Conservation (phyloP, 2,113 vertebrate species). For the Stomatorhinus ivindoensis region DNA sequence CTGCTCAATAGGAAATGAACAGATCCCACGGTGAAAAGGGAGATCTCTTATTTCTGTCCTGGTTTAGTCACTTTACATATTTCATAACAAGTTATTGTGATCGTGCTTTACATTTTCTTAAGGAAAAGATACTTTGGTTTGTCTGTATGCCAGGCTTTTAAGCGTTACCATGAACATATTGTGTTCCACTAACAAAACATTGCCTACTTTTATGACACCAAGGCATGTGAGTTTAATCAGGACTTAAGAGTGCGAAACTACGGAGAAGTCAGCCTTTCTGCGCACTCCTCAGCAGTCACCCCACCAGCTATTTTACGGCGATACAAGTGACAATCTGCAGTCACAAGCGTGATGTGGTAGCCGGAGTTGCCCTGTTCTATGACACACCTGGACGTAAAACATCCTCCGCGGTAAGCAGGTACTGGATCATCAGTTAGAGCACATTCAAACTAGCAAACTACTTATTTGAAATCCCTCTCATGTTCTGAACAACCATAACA, state of each 20-base stretch:
- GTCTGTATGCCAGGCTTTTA: background rate
- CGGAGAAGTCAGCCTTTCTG: background rate
- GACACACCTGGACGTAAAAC: background rate
- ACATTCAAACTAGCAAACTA: background rate
- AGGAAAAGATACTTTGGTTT: background rate
- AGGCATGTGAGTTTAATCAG: background rate
- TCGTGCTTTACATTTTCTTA: background rate
- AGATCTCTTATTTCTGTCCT: background rate
- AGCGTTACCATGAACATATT: background rate
- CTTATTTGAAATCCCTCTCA: background rate
- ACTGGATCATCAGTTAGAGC: background rate
- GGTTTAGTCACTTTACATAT: background rate
- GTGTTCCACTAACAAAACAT: background rate
- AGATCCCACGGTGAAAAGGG: background rate
- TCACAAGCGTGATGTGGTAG: background rate
- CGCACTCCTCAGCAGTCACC: background rate
- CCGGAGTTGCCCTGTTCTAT: background rate
- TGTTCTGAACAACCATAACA: background rate
- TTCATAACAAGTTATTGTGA: background rate
- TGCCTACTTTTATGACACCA: background rate
- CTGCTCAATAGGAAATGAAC: background rate
- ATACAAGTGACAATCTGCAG: background rate
- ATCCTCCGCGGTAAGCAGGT: background rate
- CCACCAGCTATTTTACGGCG: background rate
- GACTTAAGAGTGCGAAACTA: background rate